These are phyloP conservation scores for Pelodiscus sinensis DNA, from an alignment of 2,113 vertebrate genomes.

Conservation along the genomic window DNA sequence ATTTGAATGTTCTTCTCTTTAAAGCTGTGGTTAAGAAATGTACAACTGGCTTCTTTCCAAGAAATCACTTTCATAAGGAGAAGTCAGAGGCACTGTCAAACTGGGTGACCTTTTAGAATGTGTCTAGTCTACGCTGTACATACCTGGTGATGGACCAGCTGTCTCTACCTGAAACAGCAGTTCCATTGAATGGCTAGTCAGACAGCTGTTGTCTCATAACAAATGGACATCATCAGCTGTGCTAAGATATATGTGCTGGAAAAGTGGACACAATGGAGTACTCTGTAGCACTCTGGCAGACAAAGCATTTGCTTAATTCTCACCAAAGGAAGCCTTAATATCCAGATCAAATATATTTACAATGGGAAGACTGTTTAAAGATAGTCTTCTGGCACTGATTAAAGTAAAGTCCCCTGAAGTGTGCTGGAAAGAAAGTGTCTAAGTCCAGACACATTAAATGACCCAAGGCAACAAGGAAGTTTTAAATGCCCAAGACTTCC, in stretches of 20 bases:
- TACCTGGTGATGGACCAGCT: conserved; percentile 84
- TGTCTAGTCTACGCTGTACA: background rate
- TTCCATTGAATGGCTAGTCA: conserved; percentile 65
- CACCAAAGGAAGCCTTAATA: conserved; percentile 56
- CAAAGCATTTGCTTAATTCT: conserved; percentile 71
- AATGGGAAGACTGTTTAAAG: conserved; percentile 72
- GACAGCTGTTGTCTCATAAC: conserved; percentile 83
- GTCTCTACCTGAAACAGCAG: conserved; percentile 85
- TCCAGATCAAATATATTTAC: conserved; percentile 67
- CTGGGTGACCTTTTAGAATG: background rate
- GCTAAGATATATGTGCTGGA: conserved; percentile 63
- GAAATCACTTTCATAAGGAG: background rate
- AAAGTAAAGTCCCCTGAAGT: conserved; percentile 54
- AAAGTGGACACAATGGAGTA: conserved; percentile 75
- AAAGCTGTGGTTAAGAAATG: background rate
- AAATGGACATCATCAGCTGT: conserved; percentile 88
- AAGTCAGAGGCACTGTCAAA: background rate
- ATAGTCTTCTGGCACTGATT: conserved; percentile 45
- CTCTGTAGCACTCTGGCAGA: conserved; percentile 75
- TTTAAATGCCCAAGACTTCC: background rate
- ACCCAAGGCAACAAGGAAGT: background rate
- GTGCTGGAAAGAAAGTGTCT: background rate
- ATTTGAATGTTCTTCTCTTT: background rate
- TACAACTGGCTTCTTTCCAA: background rate
- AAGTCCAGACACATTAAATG: conserved; percentile 34